These are phyloP conservation scores for Hylaea fasciaria DNA, from an alignment of 2,888 invertebrate genomes.

Conservation along the genomic window DNA sequence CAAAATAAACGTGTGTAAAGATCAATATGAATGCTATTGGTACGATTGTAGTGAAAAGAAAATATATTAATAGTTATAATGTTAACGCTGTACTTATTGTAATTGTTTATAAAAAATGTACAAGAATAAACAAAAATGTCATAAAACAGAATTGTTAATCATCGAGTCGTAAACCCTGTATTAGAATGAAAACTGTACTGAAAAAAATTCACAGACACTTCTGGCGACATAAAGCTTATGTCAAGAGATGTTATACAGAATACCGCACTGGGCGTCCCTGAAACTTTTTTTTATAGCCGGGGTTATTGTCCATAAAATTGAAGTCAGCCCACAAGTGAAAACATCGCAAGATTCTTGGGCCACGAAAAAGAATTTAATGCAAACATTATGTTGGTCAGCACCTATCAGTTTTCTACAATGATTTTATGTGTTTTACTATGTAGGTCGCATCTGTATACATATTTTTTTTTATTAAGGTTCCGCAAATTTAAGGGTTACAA, in stretches of 20 bases:
- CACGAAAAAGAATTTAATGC: neutral
- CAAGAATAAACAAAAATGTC: too few relatives aligned
- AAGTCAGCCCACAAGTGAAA: constrained; percentile 25
- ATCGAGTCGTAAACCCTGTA: too few relatives aligned
- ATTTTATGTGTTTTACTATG: too few relatives aligned
- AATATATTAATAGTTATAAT: too few relatives aligned
- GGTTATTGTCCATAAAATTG: constrained; percentile 33
- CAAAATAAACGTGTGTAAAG: too few relatives aligned
- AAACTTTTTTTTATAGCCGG: constrained; percentile 38
- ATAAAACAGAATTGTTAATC: too few relatives aligned
- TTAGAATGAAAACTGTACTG: neutral
- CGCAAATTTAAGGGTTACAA: neutral
- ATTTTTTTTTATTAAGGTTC: constrained; percentile 26
- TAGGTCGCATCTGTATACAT: constrained; percentile 25
- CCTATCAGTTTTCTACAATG: too few relatives aligned
- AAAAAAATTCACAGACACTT: constrained; percentile 31
- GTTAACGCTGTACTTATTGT: too few relatives aligned
- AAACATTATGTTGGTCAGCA: neutral
- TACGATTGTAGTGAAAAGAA: too few relatives aligned
- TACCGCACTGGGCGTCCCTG: constrained; percentile 23
- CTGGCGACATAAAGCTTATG: constrained; percentile 14
- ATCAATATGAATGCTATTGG: too few relatives aligned
- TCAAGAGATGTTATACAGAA: constrained; percentile 29
- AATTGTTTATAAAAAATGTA: too few relatives aligned
- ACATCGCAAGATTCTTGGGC: constrained; percentile 20